These are phyloP conservation scores for Rhadina sibilatrix DNA, from an alignment of 2,113 vertebrate species.

Conservation along the genomic window DNA sequence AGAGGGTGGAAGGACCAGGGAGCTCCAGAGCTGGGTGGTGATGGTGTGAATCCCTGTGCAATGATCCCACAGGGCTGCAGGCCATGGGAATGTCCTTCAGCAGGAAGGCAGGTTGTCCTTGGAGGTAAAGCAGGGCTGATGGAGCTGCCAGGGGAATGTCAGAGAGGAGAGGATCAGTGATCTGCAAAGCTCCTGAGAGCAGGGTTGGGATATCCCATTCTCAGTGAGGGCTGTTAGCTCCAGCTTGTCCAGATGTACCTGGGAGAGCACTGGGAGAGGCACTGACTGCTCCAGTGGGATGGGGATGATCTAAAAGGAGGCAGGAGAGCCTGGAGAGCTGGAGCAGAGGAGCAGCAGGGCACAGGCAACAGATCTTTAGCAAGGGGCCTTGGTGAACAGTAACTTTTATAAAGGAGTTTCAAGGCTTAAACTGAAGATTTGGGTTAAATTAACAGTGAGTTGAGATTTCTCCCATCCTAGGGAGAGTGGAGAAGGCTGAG, in stretches of 20 bases:
- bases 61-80: neutral
- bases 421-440: neutral
- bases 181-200: neutral
- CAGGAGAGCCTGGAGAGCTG: neutral
- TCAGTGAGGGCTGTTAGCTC: neutral
- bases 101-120: neutral
- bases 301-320: neutral
- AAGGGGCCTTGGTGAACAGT: neutral
- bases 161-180: neutral
- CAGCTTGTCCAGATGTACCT: neutral
- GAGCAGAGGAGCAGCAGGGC: neutral
- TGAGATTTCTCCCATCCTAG: neutral
- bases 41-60: neutral
- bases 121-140: neutral
- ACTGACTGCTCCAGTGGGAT: neutral
- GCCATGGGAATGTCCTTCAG: neutral
- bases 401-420: neutral
- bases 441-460: fast-evolving
- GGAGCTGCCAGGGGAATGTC: neutral
- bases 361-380: neutral
- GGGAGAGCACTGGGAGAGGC: neutral
- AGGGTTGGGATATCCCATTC: neutral
- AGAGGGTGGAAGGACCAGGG: neutral
- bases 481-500: neutral
- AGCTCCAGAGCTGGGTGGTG: neutral